Evolutionary conservation across 2,888 invertebrate genomes (phyloP), one percentile per base, ranked within the genome.

Genomic region (Dryocosmus kuriphilus): DNA sequence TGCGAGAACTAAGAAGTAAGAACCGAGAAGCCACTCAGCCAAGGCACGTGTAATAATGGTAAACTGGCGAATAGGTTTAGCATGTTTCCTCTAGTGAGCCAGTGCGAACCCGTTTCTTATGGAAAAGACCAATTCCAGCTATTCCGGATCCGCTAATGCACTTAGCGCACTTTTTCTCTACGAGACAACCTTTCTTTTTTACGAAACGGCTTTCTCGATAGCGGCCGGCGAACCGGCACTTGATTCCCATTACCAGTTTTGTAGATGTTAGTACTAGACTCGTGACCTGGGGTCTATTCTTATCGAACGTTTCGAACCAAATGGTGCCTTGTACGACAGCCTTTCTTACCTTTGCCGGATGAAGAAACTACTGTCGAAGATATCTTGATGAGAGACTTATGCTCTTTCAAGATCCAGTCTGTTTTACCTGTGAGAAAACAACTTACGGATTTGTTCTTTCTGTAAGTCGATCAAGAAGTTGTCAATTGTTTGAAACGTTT

Each of bases 111-210:
- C n/a, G 71, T 71, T 46, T 60, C 46, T 24, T 71, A 71, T 71
- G 51, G 71, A 71, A 71, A 71, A 71, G 30, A 51, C 46, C 71
- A 71, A 71, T 71, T 71, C 30, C 71, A 71, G 46, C 51, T 30
- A 71, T 51, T 71, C 51, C 71, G 71, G 71, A 71, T 71, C n/a
- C 71, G 71, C 51, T 71, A 71, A 71, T 71, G 71, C 71, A 71
- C 71, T 71, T 30, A 71, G 46, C 46, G 71, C 46, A 71, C 71
- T 46, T 67, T 67, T 67, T 67, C 46, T 71, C 27, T 4, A n/a
- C 51, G 71, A 19, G 71, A 71, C 30, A 51, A 71, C 71, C 46
- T 71, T 71, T 71, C 71, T 71, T 46, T 71, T 71, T 71, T 30
- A 51, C 41, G 46, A 27, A 30, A 51, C 71, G 9, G 71, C 71